phyloP scores from a whole-genome alignment of 1,140 invertebrate species.

The Lasioglossum albipes region DNA sequence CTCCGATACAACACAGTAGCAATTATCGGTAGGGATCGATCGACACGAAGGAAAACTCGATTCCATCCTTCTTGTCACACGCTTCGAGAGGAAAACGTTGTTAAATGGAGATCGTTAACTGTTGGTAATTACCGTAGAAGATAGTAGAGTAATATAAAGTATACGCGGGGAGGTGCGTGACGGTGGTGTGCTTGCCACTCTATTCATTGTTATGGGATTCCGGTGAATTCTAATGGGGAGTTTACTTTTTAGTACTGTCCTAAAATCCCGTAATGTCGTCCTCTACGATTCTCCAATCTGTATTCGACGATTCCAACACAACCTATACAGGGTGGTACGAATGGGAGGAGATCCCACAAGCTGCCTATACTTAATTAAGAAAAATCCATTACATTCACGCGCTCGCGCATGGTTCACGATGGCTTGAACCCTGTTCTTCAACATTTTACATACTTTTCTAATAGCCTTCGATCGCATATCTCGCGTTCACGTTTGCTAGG shows the following conservation, averaged over 20 bases:
- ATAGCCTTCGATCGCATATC: no score
- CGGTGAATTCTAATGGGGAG: not conserved
- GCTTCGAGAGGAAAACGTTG: constrained; percentile 41
- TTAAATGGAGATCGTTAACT: constrained; percentile 53
- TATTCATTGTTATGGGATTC: not conserved
- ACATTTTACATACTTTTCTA: no score
- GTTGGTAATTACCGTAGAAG: constrained; percentile 53
- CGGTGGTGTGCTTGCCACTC: not conserved
- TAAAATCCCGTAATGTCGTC: not conserved
- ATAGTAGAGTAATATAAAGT: constrained; percentile 50
- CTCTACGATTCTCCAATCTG: not conserved
- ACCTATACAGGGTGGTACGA: not conserved
- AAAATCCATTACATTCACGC: no score
- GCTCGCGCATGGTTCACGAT: no score
- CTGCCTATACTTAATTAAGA: not conserved
- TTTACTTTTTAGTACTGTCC: not conserved
- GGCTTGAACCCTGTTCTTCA: no score
- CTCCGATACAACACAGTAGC: constrained; percentile 23
- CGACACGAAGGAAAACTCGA: constrained; percentile 33
- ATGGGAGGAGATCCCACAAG: not conserved
- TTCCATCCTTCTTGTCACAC: constrained; percentile 50
- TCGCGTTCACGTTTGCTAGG: no score
- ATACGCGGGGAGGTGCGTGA: constrained; percentile 25
- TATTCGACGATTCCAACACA: not conserved
- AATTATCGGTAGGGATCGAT: constrained; percentile 37